A percentile compares a stretch with the other conserved stretches of the same genome.
Evolutionary conservation across 2,113 vertebrate species (phyloP).

Genomic region (Seriola rivoliana): DNA sequence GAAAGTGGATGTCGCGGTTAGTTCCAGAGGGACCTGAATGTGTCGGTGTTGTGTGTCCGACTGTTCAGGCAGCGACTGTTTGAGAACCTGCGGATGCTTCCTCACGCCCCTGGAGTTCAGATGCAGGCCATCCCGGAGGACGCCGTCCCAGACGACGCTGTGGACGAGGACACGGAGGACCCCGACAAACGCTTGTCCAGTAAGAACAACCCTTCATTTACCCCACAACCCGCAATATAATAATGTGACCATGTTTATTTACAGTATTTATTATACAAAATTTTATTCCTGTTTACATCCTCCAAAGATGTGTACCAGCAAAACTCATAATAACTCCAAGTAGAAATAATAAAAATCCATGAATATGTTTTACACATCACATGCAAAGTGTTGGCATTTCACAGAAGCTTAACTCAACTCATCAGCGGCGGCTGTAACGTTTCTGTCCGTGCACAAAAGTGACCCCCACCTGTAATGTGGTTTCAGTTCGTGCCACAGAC

Average conservation of each 20-base stretch:
- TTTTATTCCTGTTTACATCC: too few species aligned
- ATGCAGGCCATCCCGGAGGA: conserved; percentile 96
- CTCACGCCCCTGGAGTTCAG: conserved; percentile 94
- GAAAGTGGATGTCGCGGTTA: not conserved
- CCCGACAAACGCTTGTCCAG: conserved; percentile 95
- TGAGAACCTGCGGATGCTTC: conserved; percentile 96
- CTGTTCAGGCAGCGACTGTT: conserved; percentile 90
- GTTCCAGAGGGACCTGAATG: not conserved
- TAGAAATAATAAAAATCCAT: too few species aligned
- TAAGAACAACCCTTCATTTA: conserved; percentile 72
- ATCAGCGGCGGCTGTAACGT: not conserved
- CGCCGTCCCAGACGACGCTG: conserved; percentile 90
- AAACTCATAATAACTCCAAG: not conserved
- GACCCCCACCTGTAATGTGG: conserved; percentile 6
- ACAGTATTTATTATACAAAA: too few species aligned
- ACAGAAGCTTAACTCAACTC: too few species aligned
- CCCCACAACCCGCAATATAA: not conserved
- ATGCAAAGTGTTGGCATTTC: too few species aligned
- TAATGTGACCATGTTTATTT: not conserved
- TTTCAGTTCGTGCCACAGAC: conserved; percentile 92
- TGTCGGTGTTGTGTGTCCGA: not conserved
- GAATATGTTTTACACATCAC: too few species aligned
- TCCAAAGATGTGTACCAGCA: too few species aligned
- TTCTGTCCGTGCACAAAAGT: not conserved
- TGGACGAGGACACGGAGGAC: conserved; percentile 93